phyloP scores from a whole-genome alignment of 2,888 invertebrate species.

The Sminthurides aquaticus region DNA sequence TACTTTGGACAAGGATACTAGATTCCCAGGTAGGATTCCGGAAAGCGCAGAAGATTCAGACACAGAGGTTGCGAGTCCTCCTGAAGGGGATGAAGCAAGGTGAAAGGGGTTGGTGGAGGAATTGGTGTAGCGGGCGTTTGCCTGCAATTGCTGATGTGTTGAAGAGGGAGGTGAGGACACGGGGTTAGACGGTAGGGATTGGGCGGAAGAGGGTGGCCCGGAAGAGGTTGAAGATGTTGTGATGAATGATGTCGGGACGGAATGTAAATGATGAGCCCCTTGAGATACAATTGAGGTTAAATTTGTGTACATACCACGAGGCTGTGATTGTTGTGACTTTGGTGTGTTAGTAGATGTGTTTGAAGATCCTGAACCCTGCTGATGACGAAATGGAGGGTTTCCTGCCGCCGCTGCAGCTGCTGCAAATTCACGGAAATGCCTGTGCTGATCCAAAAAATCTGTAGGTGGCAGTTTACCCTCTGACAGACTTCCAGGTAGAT shows the following conservation, averaged over 20 bases:
- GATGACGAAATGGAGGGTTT: conserved; percentile 33
- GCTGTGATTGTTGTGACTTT: conserved; percentile 10
- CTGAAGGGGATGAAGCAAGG: too few relatives aligned
- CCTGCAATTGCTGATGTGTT: too few relatives aligned
- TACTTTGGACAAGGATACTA: conserved; percentile 21
- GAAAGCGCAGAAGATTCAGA: too few relatives aligned
- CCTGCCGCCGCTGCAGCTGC: conserved; percentile 29
- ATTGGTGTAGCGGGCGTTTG: too few relatives aligned
- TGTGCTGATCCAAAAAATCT: conserved; percentile 36
- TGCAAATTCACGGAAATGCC: conserved; percentile 36
- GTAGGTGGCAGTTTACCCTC: conserved; percentile 15
- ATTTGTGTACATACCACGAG: conserved; percentile 37
- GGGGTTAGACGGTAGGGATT: too few relatives aligned
- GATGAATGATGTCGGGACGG: conserved; percentile 8
- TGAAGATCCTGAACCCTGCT: conserved; percentile 17
- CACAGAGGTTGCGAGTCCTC: too few relatives aligned
- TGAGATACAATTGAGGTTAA: conserved; percentile 34
- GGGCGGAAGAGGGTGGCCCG: not conserved
- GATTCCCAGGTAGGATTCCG: too few relatives aligned
- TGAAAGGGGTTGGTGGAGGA: too few relatives aligned
- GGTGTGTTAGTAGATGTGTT: too few relatives aligned
- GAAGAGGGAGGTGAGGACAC: too few relatives aligned
- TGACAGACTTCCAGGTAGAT: not conserved
- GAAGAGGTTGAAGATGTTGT: conserved; percentile 5
- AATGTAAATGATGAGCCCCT: conserved; percentile 25